Base-by-base conservation (phyloP, 1,140 invertebrate genomes). In the Drosophila arawakana region DNA sequence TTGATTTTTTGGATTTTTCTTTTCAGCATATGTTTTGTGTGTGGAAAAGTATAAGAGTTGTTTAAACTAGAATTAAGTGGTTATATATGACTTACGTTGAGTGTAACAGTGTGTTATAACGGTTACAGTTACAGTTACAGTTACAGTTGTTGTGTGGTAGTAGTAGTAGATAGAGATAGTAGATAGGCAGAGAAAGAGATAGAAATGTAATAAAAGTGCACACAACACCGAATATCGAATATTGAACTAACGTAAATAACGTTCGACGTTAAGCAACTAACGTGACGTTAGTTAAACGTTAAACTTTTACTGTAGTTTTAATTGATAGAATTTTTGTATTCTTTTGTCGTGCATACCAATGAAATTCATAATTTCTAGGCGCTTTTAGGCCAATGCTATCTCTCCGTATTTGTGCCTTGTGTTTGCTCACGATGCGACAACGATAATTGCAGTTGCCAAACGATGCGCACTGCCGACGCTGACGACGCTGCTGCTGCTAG, bases 291-390 rank as follows among this genome's bases (percentile, higher is more conserved):
- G 25, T 30, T 5, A 5, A 30, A 30, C 25, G 25, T 30, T 30
- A 30, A 30, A 30, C 25, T 30, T 30, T 30, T 30, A 30, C 25
- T 18, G 18, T 18, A 59, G 44, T 47, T 67, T 15, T 11, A 11
- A 41, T 65, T 50, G 34, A 13, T 3, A 10, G 13, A 18, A 7
- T 9, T 34, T 54, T 25, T 46, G 43, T 18, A 46, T 25, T 50
- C 9, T 5, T 10, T 30, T 55, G 58, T 21, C 10, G 50, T 49
- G 68, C 91, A 82, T 92, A 92, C 91, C 91, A 91, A 92, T 92
- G 90, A 92, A 92, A 92, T 92, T 92, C 91, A 92, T 92, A 71
- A 89, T 91, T 92, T 89, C 80, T 76, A 78, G 91, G 88, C 90
- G 90, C 91, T 80, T 81, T 88, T 69, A 89, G 78, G 80, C 91